Base-by-base conservation (phyloP, 1,140 invertebrate genomes). In the Cherax destructor region DNA sequence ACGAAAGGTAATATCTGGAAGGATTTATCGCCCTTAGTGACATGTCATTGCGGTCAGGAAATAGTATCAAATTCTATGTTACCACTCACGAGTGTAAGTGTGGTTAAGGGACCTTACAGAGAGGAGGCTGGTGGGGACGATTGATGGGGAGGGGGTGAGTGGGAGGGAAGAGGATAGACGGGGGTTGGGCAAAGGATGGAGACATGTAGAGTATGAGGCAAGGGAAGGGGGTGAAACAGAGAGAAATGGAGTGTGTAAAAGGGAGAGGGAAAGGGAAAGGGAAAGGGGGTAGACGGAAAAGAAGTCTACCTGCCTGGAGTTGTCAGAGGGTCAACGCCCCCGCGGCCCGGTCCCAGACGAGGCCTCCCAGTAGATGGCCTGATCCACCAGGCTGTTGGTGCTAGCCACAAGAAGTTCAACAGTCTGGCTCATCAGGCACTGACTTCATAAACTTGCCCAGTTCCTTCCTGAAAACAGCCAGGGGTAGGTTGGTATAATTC, bases 11-110 rank as follows among this genome's bases (percentile, higher is more conserved):
- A 74, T 74, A 85, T 85, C 83, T 85, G 69, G n/a, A 21, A 74
- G 41, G 76, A 88, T 88, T 83, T 88, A 88, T 88, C 50, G 65
- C 47, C n/a, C 61, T 21, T 88, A 88, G 87, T 88, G 87, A 88
- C 87, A 88, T 88, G 79, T 52, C 78, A 88, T 88, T 81, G 87
- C 18, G 79, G 49, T 16, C 24, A 49, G 52, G 49, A 56, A 88
- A 88, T 88, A 88, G 87, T 69, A 88, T 88, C 87, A 83, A 88
- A 88, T 88, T 47, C 56, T 74, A 88, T n/a, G 87, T 88, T 76
- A 21, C 21, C 56, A n/a, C 65, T 88, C 87, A 88, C 87, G 87
- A 88, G 49, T 72, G 18, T 56, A 7, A 47, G 61, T 85, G 56
- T 84, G 78, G 61, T n/a, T 49, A 52, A 13, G 61, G 74, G 52